Conservation (phyloP, 2,888 invertebrate genomes). For the Drosophila subquinaria region DNA sequence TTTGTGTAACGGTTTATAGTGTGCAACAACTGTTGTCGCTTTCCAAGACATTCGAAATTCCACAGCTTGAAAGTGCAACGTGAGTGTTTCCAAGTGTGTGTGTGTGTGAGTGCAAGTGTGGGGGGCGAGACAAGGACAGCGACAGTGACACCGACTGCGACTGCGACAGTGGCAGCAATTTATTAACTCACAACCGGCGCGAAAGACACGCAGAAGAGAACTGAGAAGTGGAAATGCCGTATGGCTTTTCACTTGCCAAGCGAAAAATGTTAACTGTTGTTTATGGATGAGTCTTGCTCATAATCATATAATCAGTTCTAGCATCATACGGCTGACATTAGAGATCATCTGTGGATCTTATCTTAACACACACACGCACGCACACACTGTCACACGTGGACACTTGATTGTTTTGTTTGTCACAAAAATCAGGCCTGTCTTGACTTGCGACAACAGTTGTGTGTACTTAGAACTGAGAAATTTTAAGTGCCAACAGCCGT, state of each 20-base stretch:
- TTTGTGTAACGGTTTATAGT: slow-evolving; percentile 14
- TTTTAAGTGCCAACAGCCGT: slow-evolving; percentile 18
- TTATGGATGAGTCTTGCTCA: slow-evolving; percentile 31
- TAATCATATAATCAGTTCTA: slow-evolving; percentile 36
- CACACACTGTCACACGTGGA: slow-evolving; percentile 2
- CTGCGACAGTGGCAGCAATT: slow-evolving; percentile 16
- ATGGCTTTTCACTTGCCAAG: slow-evolving; percentile 33
- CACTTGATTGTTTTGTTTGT: slow-evolving; percentile 27
- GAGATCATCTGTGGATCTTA: slow-evolving; percentile 54
- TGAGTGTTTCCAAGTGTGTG: background rate
- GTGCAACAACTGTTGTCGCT: slow-evolving; percentile 27
- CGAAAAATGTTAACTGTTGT: slow-evolving; percentile 21
- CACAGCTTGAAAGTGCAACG: slow-evolving; percentile 39
- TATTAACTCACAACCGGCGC: slow-evolving; percentile 56
- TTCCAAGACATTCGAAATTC: slow-evolving; percentile 29
- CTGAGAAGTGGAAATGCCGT: slow-evolving; percentile 44
- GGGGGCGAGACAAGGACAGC: slow-evolving; percentile 6
- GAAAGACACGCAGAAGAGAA: slow-evolving; percentile 46
- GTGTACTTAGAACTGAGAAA: slow-evolving; percentile 18
- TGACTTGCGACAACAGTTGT: slow-evolving; percentile 18
- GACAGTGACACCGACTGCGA: background rate
- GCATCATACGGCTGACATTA: slow-evolving; percentile 47
- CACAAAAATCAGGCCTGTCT: slow-evolving; percentile 35
- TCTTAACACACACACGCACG: slow-evolving; percentile 32
- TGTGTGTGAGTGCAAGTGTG: background rate